These are phyloP conservation scores for Prionace glauca DNA, from an alignment of 2,797 vertebrate genomes.

Conservation along the genomic window DNA sequence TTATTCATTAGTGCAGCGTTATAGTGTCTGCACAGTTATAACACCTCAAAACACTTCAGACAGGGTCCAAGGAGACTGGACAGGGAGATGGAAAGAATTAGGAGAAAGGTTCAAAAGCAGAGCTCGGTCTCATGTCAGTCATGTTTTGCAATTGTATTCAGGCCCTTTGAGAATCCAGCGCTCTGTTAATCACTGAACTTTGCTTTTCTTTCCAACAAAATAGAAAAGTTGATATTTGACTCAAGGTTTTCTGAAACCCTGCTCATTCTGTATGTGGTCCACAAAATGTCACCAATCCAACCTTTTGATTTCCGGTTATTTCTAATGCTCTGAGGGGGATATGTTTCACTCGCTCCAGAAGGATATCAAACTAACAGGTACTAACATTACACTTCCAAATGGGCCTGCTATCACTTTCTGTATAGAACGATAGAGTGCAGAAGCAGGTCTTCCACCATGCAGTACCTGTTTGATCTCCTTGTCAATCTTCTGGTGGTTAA, in stretches of 20 bases:
- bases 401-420: neutral
- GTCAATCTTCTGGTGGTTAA: constrained; percentile 52
- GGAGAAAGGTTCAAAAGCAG: neutral
- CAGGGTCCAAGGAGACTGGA: neutral
- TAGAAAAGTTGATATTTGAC: neutral
- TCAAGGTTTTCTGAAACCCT: neutral
- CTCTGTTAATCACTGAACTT: neutral
- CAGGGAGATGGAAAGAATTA: neutral
- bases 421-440: neutral
- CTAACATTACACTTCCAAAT: neutral
- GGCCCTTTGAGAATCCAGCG: neutral
- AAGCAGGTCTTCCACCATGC: neutral
- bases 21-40: neutral
- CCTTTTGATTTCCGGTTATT: neutral
- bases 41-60: no score
- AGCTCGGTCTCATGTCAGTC: neutral
- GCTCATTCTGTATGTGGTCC: neutral
- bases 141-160: neutral
- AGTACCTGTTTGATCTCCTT: constrained; percentile 58
- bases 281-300: neutral
- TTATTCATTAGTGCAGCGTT: neutral
- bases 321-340: neutral
- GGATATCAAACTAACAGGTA: no score
- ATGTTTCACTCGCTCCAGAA: neutral
- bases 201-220: neutral